A percentile compares a stretch with the other conserved stretches of the same genome.
phyloP scores from a whole-genome alignment of 23 tunicate genomes.

The Botrylloides violaceus region DNA sequence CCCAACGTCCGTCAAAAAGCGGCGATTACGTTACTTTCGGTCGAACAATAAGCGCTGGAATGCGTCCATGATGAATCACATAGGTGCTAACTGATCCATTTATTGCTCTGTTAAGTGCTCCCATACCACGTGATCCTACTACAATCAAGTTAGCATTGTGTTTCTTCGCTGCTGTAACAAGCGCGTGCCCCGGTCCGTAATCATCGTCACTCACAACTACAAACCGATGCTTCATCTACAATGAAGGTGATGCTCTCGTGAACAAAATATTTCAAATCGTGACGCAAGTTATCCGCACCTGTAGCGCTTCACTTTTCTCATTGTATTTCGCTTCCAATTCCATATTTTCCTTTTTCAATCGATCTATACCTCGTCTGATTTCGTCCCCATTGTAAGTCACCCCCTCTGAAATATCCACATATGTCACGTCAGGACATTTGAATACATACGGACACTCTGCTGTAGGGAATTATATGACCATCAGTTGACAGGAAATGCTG shows the following conservation, averaged over 20 bases:
- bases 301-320: neutral
- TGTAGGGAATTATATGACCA: too few relatives aligned
- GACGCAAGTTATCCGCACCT: neutral
- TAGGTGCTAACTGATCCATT: constrained; percentile 17
- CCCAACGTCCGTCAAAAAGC: neutral
- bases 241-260: neutral
- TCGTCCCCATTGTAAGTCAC: neutral
- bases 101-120: constrained; percentile 8
- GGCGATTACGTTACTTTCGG: neutral
- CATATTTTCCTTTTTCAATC: constrained; percentile 1
- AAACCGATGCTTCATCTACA: constrained; percentile 13
- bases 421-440: too few relatives aligned
- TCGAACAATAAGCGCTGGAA: constrained; percentile 11
- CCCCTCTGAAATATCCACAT: constrained; percentile 12
- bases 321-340: constrained; percentile 10
- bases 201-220: constrained; percentile 2
- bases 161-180: constrained; percentile 11
- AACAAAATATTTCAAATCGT: neutral
- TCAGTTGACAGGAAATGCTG: too few relatives aligned
- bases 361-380: neutral
- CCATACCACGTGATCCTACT: constrained; percentile 24
- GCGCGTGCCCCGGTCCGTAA: constrained; percentile 1
- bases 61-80: constrained; percentile 13
- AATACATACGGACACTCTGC: too few relatives aligned
- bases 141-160: constrained; percentile 16